Evolutionary conservation across 1,140 invertebrate genomes (phyloP), one percentile per base, ranked within the genome.

Genomic region (Daktulosphaira vitifoliae): DNA sequence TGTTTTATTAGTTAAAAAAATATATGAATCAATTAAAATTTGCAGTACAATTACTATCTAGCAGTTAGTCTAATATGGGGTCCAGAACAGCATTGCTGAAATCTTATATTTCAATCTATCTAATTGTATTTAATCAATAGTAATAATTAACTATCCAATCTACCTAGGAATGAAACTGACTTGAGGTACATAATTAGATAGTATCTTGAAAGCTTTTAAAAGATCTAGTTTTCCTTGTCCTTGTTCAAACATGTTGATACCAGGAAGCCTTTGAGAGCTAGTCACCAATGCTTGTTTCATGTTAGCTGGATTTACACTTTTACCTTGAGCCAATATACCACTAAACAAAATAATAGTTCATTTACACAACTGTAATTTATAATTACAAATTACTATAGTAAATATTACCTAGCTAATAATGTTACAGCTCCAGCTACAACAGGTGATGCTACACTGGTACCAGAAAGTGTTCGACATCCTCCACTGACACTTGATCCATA

Each of bases 221-320:
- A 97, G 79, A 76, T 96, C 91, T 23, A 98, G 77, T 77, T 93
- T 93, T 64, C 95, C 95, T 71, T 89, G 88, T 2, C 95, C 95
- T 78, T 98, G 95, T 74, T 98, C 95, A 77, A 97, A 97, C 88
- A 98, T 97, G 71, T 91, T 91, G 33, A 91, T 84, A 22, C 87
- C 85, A 1, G 87, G 83, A 33, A 98, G 77, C 49, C 91, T 78
- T 42, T 86, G 77, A 0, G 94, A 92, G 0, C 92, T 93, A 49
- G 86, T 84, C 76, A 95, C 86, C 4, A 98, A 76, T 2, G 92
- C 89, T 77, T 98, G 94, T 74, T 97, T 97, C 77, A 98, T 90
- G 39, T 90, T 91, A 0, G 92, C 92, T 5, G 93, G 92, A 72
- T 92, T 94, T 48, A 96, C 87, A 29, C 89, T 73, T 70, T 83